A percentile compares a stretch with the other conserved stretches of the same genome.
Conservation (phyloP, 2,113 vertebrate species). For the Anoplopoma fimbria region DNA sequence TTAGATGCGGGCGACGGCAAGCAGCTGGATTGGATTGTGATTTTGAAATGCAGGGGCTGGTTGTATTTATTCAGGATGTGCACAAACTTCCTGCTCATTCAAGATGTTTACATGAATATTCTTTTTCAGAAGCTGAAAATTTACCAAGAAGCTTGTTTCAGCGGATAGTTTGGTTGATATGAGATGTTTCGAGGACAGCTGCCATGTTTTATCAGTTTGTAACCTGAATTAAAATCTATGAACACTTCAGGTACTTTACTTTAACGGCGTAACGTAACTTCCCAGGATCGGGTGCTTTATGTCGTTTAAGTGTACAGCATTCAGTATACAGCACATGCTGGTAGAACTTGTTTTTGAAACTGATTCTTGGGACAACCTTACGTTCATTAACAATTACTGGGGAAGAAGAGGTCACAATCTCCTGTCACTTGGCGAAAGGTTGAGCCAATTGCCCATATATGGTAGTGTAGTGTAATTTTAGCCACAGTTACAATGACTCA, state of each 20-base stretch:
- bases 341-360: background rate
- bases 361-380: too few relatives aligned
- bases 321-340: background rate
- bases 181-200: background rate
- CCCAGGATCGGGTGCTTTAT: too few relatives aligned
- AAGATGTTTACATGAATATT: background rate
- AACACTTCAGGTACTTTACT: background rate
- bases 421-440: background rate
- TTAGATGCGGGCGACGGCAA: background rate
- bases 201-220: background rate
- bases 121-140: background rate
- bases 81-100: background rate
- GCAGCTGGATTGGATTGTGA: background rate
- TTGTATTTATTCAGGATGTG: background rate
- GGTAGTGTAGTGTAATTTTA: background rate
- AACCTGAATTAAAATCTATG: background rate
- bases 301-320: background rate
- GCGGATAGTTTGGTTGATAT: background rate
- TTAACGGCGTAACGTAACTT: background rate
- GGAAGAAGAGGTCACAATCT: background rate
- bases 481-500: background rate
- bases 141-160: background rate
- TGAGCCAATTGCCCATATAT: background rate
- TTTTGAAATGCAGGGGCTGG: conserved; percentile 3
- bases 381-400: background rate